These are phyloP conservation scores for Picus viridis DNA, from an alignment of 2,797 vertebrate genomes.

Conservation along the genomic window DNA sequence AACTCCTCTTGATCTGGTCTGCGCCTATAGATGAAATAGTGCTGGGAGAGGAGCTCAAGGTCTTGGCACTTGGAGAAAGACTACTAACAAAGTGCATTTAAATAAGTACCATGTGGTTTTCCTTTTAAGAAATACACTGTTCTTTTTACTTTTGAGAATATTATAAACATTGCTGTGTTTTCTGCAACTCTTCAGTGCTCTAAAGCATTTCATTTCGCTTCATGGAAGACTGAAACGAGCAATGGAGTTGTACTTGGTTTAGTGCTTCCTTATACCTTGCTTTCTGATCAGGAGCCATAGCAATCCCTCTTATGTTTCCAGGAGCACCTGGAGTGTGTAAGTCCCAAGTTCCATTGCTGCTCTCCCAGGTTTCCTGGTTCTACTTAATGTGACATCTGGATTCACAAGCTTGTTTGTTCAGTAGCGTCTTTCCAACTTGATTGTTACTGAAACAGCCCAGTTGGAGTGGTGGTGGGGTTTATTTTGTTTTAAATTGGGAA, in stretches of 20 bases:
- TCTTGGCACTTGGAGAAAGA: neutral
- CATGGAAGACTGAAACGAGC: neutral
- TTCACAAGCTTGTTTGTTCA: neutral
- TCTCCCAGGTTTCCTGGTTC: neutral
- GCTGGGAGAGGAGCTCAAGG: neutral
- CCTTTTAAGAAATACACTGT: neutral
- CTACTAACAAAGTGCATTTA: neutral
- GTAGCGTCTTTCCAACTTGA: neutral
- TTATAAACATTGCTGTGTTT: neutral
- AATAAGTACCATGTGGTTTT: neutral
- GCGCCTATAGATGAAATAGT: neutral
- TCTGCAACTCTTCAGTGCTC: neutral
- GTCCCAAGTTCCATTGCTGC: neutral
- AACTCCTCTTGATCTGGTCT: neutral
- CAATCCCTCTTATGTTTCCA: neutral
- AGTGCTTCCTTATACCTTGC: neutral
- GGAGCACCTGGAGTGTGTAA: rapidly evolving
- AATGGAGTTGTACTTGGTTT: neutral
- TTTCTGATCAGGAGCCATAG: neutral
- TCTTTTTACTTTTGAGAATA: neutral
- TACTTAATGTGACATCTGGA: neutral
- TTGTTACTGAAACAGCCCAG: neutral
- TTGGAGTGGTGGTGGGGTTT: neutral
- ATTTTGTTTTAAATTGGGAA: neutral
- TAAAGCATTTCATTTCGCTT: neutral